Percentiles rank a stretch among this genome's conserved stretches.
These are phyloP conservation scores for Chrysolina oricalcia DNA, from an alignment of 2,888 invertebrate genomes.

Conservation along the genomic window DNA sequence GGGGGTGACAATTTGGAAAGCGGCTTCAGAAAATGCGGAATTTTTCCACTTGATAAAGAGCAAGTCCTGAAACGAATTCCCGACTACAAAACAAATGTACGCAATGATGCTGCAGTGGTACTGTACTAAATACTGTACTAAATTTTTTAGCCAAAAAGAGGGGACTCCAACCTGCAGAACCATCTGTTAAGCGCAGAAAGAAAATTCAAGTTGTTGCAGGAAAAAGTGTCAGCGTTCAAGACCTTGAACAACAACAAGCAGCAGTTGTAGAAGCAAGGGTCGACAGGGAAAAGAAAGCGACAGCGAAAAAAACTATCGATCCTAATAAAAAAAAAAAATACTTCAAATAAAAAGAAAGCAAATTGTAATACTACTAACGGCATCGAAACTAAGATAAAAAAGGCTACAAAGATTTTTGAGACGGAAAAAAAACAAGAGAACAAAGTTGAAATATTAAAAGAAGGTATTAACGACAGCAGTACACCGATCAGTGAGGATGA, in stretches of 20 bases:
- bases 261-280: constrained; percentile 5
- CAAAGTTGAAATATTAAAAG: background rate
- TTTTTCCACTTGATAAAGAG: constrained; percentile 7
- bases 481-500: background rate
- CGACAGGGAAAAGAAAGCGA: background rate
- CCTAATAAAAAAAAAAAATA: constrained; percentile 19
- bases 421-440: constrained; percentile 3
- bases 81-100: constrained; percentile 12
- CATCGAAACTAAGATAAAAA: background rate
- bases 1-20: constrained; percentile 15
- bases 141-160: constrained; percentile 20
- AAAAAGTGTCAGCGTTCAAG: constrained; percentile 4
- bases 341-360: constrained; percentile 4
- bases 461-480: background rate
- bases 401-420: constrained; percentile 3
- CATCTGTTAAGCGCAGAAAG: constrained; percentile 19
- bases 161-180: constrained; percentile 16
- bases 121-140: background rate
- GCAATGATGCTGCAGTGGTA: constrained; percentile 6
- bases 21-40: constrained; percentile 13
- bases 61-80: constrained; percentile 5
- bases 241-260: constrained; percentile 15
- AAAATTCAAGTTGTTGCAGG: constrained; percentile 16
- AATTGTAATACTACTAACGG: constrained; percentile 5
- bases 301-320: background rate